Base-by-base conservation (phyloP, 1,140 invertebrate genomes). In the Portunus trituberculatus region DNA sequence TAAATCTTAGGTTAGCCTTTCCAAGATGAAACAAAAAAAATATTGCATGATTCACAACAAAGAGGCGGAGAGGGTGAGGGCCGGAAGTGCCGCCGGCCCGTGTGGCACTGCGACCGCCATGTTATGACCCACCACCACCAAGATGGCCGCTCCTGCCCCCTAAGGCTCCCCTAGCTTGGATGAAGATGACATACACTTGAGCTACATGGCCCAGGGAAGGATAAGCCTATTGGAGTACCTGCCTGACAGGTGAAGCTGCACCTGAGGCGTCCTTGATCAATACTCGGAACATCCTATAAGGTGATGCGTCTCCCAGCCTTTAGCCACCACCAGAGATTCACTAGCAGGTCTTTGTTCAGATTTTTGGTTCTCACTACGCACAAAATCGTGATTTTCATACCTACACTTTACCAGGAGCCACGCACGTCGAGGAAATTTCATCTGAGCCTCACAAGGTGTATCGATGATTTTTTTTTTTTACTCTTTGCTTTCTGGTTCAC, bases 71-170 rank as follows among this genome's bases (percentile, higher is more conserved):
- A 20, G n/a, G 67, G 67, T n/a, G 67, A n/a, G 16, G 67, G 67
- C 20, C 20, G 67, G 67, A n/a, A 76, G 67, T 76, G 67, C 67
- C 67, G 67, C 67, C 52, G 67, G 67, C 7, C 67, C n/a, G 67
- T 76, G 67, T 76, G 67, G 67, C 67, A 76, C 67, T 76, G 67
- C 67, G 67, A 20, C 67, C 67, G 67, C 67, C 67, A 76, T 76
- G 67, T 76, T 20, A n/a, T n/a, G 67, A 76, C 67, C 20, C 67
- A n/a, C 67, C 67, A 25, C 67, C 67, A n/a, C 10, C 67, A 76
- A 76, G 67, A 76, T 76, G 67, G 67, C 67, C 67, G 67, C 67
- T n/a, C 67, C 6, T n/a, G n/a, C 20, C 67, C n/a, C 67, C 25
- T n/a, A 20, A 76, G 20, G 67, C 20, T 76, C 67, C 6, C 67